A percentile compares a stretch with the other conserved stretches of the same genome.
Evolutionary conservation across 2,113 vertebrate genomes (phyloP).

Genomic region (Verasper variegatus): DNA sequence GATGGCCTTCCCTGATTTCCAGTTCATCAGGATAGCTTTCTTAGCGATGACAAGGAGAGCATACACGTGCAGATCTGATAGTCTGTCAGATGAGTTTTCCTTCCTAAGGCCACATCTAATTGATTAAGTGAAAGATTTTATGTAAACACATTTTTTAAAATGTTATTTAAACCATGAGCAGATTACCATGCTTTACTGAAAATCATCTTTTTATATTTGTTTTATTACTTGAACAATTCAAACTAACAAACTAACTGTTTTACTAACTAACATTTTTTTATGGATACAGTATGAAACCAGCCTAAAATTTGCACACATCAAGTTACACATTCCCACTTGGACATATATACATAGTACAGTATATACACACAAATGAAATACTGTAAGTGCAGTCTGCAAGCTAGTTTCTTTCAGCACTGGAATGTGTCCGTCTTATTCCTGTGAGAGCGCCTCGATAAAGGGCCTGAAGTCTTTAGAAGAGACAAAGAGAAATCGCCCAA

Average conservation of each 20-base stretch:
- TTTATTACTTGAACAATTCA: constrained; percentile 79
- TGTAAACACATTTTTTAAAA: no score
- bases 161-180: no score
- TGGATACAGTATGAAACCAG: constrained; percentile 91
- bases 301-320: constrained; percentile 72
- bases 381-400: constrained; percentile 68
- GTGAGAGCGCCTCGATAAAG: constrained; percentile 57
- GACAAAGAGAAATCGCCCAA: constrained; percentile 49
- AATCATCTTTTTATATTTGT: constrained; percentile 33
- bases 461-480: constrained; percentile 47
- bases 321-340: constrained; percentile 65
- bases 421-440: constrained; percentile 78
- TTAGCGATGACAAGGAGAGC: no score
- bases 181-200: not conserved
- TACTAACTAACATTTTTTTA: constrained; percentile 90
- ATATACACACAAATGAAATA: constrained; percentile 77
- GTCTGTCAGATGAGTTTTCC: no score
- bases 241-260: constrained; percentile 90
- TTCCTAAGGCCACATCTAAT: no score
- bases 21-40: no score
- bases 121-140: no score
- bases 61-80: no score
- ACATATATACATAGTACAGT: constrained; percentile 79
- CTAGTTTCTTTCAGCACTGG: constrained; percentile 71
- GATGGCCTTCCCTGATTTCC: no score